These are phyloP conservation scores for Emmelina monodactyla DNA, from an alignment of 2,888 invertebrate genomes.

Conservation along the genomic window DNA sequence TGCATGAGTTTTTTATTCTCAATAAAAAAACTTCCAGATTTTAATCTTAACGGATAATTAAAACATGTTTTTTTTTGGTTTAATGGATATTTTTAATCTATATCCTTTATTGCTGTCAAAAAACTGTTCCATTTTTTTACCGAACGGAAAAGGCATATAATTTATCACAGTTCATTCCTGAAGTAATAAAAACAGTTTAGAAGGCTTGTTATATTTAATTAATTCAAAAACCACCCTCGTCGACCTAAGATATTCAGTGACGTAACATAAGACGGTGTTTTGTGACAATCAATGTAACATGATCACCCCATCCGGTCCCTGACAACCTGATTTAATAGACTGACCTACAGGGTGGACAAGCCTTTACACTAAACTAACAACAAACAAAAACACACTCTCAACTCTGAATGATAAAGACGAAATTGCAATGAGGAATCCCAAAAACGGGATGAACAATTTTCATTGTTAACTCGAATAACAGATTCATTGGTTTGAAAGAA, in stretches of 20 bases:
- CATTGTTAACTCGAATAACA: conserved; percentile 55
- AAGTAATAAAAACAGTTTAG: too few species aligned
- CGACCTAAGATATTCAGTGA: conserved; percentile 28
- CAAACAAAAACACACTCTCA: conserved; percentile 16
- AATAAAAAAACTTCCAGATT: too few species aligned
- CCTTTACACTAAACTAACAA: conserved; percentile 21
- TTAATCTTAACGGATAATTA: too few species aligned
- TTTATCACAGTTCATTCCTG: too few species aligned
- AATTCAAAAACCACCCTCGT: conserved; percentile 19
- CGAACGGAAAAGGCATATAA: too few species aligned
- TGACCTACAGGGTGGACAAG: conserved; percentile 53
- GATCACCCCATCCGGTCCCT: conserved; percentile 49
- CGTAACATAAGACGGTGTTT: conserved; percentile 48
- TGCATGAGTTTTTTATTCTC: too few species aligned
- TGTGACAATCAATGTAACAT: conserved; percentile 53
- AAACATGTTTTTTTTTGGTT: too few species aligned
- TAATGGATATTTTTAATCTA: too few species aligned
- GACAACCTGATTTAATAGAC: conserved; percentile 53
- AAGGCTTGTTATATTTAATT: too few species aligned
- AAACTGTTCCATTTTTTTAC: too few species aligned
- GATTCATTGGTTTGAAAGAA: conserved; percentile 56
- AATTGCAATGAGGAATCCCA: conserved; percentile 14
- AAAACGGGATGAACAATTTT: conserved; percentile 57
- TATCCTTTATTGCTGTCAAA: too few species aligned
- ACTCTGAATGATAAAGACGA: background rate